Conservation (phyloP, 2,113 vertebrate species). For the Suncus etruscus region DNA sequence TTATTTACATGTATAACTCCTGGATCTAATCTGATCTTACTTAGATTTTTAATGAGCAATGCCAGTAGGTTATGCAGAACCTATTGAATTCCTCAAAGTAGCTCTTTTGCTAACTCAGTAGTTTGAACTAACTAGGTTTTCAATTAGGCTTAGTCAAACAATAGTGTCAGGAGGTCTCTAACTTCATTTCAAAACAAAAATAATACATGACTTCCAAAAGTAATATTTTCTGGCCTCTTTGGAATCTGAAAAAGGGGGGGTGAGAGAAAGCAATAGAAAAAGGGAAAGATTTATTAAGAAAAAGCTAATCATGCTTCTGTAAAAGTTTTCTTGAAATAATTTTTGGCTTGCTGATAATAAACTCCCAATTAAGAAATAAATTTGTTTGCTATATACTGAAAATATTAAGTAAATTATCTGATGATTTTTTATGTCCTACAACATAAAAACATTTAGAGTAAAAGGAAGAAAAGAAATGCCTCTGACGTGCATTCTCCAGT, state of each 20-base stretch:
- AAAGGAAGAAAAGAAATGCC: slow-evolving; percentile 54
- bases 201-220: slow-evolving; percentile 32
- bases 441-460: slow-evolving; percentile 32
- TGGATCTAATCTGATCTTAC: background rate
- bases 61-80: background rate
- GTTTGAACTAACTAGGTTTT: slow-evolving; percentile 24
- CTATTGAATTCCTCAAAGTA: background rate
- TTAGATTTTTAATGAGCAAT: slow-evolving; percentile 6
- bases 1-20: background rate
- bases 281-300: slow-evolving; percentile 13
- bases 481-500: slow-evolving; percentile 54
- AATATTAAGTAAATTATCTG: slow-evolving; percentile 55
- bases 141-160: background rate
- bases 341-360: slow-evolving; percentile 44
- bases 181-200: slow-evolving; percentile 23
- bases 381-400: slow-evolving; percentile 52
- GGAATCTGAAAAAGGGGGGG: background rate
- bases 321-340: slow-evolving; percentile 27
- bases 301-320: slow-evolving; percentile 46
- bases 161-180: background rate
- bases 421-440: slow-evolving; percentile 45
- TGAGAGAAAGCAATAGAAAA: background rate
- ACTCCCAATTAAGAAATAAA: slow-evolving; percentile 12
- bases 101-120: background rate
- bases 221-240: slow-evolving; percentile 37